phyloP scores from a whole-genome alignment of 2,888 invertebrate species.

The Phorcus lineatus region DNA sequence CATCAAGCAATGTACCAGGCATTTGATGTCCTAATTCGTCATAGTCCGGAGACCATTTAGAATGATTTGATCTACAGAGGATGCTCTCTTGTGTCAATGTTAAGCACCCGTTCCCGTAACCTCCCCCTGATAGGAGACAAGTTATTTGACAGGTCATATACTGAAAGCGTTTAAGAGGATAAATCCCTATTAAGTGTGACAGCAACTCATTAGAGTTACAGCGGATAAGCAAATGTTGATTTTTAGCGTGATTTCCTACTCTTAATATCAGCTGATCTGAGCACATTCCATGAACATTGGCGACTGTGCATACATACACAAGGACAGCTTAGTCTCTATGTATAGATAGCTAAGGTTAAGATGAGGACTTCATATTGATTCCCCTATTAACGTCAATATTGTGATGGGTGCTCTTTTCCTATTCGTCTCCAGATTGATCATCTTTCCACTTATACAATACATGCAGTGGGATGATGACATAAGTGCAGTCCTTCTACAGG shows the following conservation, averaged over 20 bases:
- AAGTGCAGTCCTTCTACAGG: neutral
- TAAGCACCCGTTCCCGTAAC: no score
- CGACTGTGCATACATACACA: no score
- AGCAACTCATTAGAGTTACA: no score
- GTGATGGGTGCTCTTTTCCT: neutral
- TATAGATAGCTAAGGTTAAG: neutral
- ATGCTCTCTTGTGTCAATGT: neutral
- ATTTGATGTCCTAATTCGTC: neutral
- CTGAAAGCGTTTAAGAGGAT: no score
- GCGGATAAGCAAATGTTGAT: no score
- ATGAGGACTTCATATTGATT: neutral
- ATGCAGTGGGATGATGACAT: neutral
- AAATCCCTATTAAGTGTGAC: no score
- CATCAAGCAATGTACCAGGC: neutral
- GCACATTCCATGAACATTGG: no score
- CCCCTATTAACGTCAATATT: neutral
- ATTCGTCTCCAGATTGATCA: neutral
- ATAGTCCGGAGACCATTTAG: neutral
- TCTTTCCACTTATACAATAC: neutral
- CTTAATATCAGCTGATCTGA: no score
- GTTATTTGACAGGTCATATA: no score
- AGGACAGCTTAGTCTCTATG: neutral
- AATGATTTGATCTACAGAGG: neutral
- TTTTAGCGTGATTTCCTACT: no score
- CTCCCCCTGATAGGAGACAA: no score